phyloP scores from a whole-genome alignment of 2,888 invertebrate species.

The Dicyrtoma fusca region DNA sequence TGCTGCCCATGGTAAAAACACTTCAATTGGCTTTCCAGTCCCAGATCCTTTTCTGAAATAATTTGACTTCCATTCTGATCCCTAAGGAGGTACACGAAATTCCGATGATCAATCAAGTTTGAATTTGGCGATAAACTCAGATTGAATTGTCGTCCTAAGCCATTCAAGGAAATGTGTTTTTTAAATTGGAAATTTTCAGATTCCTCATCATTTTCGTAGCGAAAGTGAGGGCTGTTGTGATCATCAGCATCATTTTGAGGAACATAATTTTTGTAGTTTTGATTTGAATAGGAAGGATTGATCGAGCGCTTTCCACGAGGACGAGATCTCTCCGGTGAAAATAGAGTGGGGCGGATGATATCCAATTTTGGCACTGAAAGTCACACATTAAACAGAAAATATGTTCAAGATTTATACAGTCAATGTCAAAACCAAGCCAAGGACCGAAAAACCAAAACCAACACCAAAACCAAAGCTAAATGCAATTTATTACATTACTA shows the following conservation, averaged over 20 bases:
- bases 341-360: conserved; percentile 47
- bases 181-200: conserved; percentile 3
- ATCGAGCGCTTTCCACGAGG: conserved; percentile 35
- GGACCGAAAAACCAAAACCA: too few species aligned
- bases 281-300: not conserved
- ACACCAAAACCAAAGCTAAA: not conserved
- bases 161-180: conserved; percentile 44
- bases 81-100: conserved; percentile 54
- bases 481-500: too few species aligned
- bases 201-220: conserved; percentile 6
- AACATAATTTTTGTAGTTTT: not conserved
- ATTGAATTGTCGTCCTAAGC: conserved; percentile 49
- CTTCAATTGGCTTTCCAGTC: conserved; percentile 38
- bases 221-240: too few species aligned
- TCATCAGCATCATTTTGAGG: not conserved
- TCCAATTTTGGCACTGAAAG: conserved; percentile 55
- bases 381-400: conserved; percentile 16
- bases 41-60: conserved; percentile 39
- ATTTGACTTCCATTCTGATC: conserved; percentile 50
- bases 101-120: conserved; percentile 44
- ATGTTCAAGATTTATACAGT: not conserved
- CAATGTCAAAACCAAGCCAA: not conserved
- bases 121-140: conserved; percentile 46
- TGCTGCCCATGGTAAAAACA: conserved; percentile 53
- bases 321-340: conserved; percentile 38